These are phyloP conservation scores for Acipenser oxyrinchus DNA, from an alignment of 2,797 vertebrate genomes.

Conservation along the genomic window DNA sequence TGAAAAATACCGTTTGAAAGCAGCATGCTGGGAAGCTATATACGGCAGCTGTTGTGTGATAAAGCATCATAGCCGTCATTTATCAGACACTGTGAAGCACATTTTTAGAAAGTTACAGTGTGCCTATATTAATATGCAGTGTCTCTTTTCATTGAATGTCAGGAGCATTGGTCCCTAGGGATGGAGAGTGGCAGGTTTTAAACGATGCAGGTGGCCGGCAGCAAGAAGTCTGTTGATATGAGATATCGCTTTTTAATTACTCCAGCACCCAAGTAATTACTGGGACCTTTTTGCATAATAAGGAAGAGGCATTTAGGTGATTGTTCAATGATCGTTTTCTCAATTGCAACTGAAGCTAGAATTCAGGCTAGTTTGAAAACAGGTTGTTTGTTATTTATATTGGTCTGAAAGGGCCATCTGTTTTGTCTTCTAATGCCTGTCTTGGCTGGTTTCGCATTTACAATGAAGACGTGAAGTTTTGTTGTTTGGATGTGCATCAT, in stretches of 20 bases:
- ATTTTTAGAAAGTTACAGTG: not conserved
- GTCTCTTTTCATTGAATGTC: not conserved
- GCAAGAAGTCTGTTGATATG: not conserved
- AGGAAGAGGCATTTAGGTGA: conserved; percentile 6
- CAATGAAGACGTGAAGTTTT: conserved; percentile 19
- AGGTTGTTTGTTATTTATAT: conserved; percentile 13
- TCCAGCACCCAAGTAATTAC: conserved; percentile 2
- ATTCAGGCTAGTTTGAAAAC: conserved; percentile 2
- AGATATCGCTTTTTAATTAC: conserved; percentile 6
- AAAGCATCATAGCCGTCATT: no score
- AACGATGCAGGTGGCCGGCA: not conserved
- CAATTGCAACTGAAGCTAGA: not conserved
- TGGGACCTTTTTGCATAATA: conserved; percentile 1
- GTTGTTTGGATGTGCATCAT: conserved; percentile 8
- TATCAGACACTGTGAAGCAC: no score
- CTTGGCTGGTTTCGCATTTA: conserved; percentile 15
- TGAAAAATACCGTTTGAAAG: no score
- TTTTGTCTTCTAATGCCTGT: conserved; percentile 14
- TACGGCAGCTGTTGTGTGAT: no score
- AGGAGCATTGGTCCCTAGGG: not conserved
- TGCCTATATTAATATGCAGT: not conserved
- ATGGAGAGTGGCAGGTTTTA: not conserved
- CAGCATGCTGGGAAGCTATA: no score
- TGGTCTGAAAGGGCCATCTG: conserved; percentile 20
- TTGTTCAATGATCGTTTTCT: conserved; percentile 12